Evolutionary conservation across 2,888 invertebrate species (phyloP).

Genomic region (Ormia ochracea): DNA sequence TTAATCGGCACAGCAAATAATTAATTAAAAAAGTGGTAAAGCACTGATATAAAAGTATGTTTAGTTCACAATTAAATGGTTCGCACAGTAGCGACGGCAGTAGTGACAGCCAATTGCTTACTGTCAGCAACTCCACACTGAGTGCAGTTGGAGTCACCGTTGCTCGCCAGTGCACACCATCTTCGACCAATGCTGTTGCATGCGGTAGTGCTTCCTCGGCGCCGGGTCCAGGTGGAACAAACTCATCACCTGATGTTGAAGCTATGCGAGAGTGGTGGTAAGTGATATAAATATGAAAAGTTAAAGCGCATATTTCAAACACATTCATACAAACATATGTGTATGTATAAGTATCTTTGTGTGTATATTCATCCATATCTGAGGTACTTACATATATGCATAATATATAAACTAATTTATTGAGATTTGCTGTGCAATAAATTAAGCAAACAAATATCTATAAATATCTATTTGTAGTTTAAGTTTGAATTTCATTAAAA

Average conservation of each 20-base stretch:
- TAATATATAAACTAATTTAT: no score
- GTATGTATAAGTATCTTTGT: no score
- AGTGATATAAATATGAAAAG: slow-evolving; percentile 66
- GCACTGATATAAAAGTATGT: slow-evolving; percentile 34
- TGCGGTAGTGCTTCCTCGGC: slow-evolving; percentile 69
- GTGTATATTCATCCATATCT: no score
- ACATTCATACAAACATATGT: no score
- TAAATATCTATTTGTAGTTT: no score
- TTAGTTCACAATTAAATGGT: slow-evolving; percentile 56
- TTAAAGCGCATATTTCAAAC: no score
- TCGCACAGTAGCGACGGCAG: slow-evolving; percentile 8
- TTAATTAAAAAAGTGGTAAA: neutral
- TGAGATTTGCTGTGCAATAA: no score
- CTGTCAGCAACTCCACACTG: slow-evolving; percentile 24
- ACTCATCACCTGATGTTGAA: slow-evolving; percentile 70
- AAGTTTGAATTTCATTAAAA: no score
- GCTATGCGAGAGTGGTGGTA: slow-evolving; percentile 77
- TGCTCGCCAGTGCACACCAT: slow-evolving; percentile 62
- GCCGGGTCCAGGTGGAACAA: slow-evolving; percentile 67
- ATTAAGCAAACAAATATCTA: no score
- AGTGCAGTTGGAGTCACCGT: slow-evolving; percentile 42
- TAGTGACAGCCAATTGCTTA: neutral
- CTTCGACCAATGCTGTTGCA: slow-evolving; percentile 64
- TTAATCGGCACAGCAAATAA: neutral
- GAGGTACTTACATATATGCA: no score